These are phyloP conservation scores for Drosophila buzzatii DNA, from an alignment of 2,888 invertebrate genomes.

Conservation along the genomic window DNA sequence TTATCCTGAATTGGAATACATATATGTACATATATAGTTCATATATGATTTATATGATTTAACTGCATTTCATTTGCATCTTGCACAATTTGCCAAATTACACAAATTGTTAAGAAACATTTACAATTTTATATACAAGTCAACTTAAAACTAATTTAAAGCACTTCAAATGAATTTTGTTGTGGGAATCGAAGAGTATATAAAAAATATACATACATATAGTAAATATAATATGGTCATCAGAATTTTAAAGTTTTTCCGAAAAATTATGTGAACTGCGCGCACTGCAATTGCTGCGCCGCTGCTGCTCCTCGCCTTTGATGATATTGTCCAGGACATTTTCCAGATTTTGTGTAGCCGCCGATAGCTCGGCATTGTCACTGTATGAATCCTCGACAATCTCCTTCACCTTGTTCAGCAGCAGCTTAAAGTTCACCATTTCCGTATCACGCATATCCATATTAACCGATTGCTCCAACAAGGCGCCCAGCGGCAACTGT, in stretches of 20 bases:
- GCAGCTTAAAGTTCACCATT: slow-evolving; percentile 83
- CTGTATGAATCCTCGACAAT: slow-evolving; percentile 85
- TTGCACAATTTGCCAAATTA: slow-evolving; percentile 22
- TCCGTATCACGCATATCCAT: slow-evolving; percentile 79
- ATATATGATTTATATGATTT: slow-evolving; percentile 23
- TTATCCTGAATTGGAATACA: slow-evolving; percentile 24
- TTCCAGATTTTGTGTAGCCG: slow-evolving; percentile 84
- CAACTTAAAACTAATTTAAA: slow-evolving; percentile 23
- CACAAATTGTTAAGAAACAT: slow-evolving; percentile 36
- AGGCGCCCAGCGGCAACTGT: slow-evolving; percentile 47
- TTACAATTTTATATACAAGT: slow-evolving; percentile 14
- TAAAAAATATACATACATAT: background rate
- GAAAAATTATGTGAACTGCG: slow-evolving; percentile 24
- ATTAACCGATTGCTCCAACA: slow-evolving; percentile 59
- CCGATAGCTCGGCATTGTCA: slow-evolving; percentile 84
- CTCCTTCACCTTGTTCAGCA: slow-evolving; percentile 84
- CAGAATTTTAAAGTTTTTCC: background rate
- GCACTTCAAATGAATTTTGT: slow-evolving; percentile 25
- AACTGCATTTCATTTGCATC: slow-evolving; percentile 19
- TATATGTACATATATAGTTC: background rate
- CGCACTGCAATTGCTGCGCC: slow-evolving; percentile 64
- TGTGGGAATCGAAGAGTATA: background rate
- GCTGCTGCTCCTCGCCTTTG: slow-evolving; percentile 81
- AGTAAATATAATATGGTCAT: background rate
- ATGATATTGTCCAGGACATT: slow-evolving; percentile 84